These are phyloP conservation scores for Enteromius fasciolatus DNA, from an alignment of 2,797 vertebrate species.

Conservation along the genomic window DNA sequence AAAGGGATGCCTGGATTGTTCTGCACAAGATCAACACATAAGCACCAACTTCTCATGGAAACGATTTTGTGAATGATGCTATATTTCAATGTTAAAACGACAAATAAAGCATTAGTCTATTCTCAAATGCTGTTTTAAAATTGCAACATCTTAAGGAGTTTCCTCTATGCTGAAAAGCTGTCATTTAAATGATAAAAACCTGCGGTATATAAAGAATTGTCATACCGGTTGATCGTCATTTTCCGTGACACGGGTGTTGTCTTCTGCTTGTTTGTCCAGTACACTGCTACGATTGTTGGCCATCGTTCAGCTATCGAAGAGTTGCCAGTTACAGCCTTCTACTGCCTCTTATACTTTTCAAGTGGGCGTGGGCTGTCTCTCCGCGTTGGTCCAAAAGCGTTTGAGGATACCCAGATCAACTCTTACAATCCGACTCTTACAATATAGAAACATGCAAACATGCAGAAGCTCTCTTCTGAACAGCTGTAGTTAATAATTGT, in stretches of 20 bases:
- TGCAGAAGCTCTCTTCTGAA: background rate
- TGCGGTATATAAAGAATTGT: background rate
- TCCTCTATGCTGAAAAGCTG: background rate
- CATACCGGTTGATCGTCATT: constrained; percentile 15
- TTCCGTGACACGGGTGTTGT: background rate
- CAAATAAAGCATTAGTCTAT: background rate
- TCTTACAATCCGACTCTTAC: background rate
- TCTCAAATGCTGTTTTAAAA: background rate
- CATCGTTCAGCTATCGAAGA: background rate
- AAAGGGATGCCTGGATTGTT: constrained; percentile 60
- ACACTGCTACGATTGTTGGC: background rate
- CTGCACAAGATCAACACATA: constrained; percentile 48
- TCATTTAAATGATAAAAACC: background rate
- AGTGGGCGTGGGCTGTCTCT: constrained; percentile 16
- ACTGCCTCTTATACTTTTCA: background rate
- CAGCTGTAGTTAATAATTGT: too few species aligned
- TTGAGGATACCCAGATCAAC: background rate
- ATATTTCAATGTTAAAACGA: background rate
- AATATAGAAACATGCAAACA: too few species aligned
- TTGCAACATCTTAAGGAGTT: background rate
- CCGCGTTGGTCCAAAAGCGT: background rate
- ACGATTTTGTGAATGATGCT: background rate
- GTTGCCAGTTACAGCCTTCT: background rate
- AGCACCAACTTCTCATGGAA: background rate
- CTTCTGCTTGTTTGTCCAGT: background rate